A percentile compares a stretch with the other conserved stretches of the same genome.
Evolutionary conservation across 53 echinoderm and acorn worm genomes (phyloP).

Genomic region (Temnopleurus reevesii): DNA sequence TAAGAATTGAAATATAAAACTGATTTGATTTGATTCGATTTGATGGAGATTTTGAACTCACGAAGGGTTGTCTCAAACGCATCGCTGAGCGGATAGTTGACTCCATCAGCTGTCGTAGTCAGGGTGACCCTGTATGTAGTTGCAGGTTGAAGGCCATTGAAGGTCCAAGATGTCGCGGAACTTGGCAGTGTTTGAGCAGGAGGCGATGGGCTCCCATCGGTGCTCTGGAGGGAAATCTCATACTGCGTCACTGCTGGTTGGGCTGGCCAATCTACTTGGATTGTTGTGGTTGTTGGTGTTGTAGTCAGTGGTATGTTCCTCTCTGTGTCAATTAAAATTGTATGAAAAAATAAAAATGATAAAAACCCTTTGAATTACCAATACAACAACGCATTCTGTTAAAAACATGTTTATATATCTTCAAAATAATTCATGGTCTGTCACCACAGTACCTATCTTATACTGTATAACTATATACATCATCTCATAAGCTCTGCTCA

Average conservation of each 20-base stretch:
- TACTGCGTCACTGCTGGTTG: not conserved
- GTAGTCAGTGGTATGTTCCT: conserved; percentile 7
- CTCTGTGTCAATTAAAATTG: not conserved
- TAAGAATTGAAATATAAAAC: too few species aligned
- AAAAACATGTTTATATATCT: too few species aligned
- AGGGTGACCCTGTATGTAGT: not conserved
- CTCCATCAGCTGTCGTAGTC: not conserved
- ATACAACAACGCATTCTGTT: too few species aligned
- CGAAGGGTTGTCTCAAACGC: conserved; percentile 4
- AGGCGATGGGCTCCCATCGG: not conserved
- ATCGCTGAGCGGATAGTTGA: not conserved
- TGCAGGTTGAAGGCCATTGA: not conserved
- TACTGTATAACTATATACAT: too few species aligned
- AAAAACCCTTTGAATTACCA: not conserved
- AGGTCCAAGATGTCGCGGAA: not conserved
- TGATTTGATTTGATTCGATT: too few species aligned
- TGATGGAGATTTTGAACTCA: not conserved
- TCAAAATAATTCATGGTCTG: too few species aligned
- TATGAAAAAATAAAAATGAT: not conserved
- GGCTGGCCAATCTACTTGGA: not conserved
- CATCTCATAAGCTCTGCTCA: too few species aligned
- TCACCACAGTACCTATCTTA: too few species aligned
- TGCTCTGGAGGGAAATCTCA: not conserved
- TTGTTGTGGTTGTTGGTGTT: not conserved
- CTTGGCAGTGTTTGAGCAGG: not conserved